Evolutionary conservation across 53 echinoderm and acorn worm genomes (phyloP), one percentile per base, ranked within the genome.

Genomic region (Echinarachnius parma): DNA sequence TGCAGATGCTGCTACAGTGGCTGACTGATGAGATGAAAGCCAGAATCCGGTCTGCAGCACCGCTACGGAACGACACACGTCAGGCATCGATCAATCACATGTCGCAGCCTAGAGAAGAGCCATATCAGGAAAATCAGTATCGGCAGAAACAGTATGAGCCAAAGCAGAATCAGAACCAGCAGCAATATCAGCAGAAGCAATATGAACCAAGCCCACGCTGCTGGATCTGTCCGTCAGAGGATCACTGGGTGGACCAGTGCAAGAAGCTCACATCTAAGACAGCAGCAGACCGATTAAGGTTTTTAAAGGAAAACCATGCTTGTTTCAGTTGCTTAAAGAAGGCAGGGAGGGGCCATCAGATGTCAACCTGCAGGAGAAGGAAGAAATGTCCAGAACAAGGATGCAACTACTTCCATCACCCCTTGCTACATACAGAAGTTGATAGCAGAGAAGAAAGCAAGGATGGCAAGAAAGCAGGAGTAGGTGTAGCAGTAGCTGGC

Each of bases 291-390:
- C 33, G 83, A 14, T 28, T 60, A 19, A 66, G 67, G 9, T 34
- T 34, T 7, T 25, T 76, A 9, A 80, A 69, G 37, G 80, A 83
- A 0, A 79, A 66, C 14, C 31, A 57, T 31, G 76, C 66, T 10
- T 87, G 87, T 45, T 89, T 84, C 48, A 80, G 77, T 36, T 89
- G 89, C 52, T 66, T 89, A 16, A 84, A 89, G 42, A 79, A 49
- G 28, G 89, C 56, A 15, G 77, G 89, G 2, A 76, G 37, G 53
- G 29, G 68, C 7, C 89, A 89, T 46, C 49, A 10, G n/a, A 56
- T 84, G 37, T 25, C 59, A 14, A 76, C 61, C 22, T 89, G 84
- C 20, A 80, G 33, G 35, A 64, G 76, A 34, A 67, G 68, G 48
- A 27, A 31, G 32, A 13, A 48, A 11, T 66, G 66, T 31, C 50